A percentile compares a stretch with the other conserved stretches of the same genome.
Evolutionary conservation across 2,888 invertebrate species (phyloP).

Genomic region (Pelosia muscerda): DNA sequence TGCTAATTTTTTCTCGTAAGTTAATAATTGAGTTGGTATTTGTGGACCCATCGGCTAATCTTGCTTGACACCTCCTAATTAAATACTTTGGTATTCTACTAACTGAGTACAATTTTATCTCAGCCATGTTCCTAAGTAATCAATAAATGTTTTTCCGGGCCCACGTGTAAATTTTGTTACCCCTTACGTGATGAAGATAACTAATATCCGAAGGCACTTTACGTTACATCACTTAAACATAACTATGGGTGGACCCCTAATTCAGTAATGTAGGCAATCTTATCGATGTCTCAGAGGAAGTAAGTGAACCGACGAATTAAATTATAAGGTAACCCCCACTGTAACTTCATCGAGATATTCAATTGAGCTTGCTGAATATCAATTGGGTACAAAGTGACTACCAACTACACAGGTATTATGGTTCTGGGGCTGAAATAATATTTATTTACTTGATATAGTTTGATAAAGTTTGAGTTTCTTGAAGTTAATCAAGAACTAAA

Average conservation of each 20-base stretch:
- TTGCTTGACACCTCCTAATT: neutral
- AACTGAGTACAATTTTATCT: neutral
- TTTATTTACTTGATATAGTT: conserved; percentile 41
- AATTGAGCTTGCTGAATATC: conserved; percentile 65
- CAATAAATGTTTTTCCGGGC: conserved; percentile 7
- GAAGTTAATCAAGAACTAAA: neutral
- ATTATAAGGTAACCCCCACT: conserved; percentile 63
- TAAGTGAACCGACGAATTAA: conserved; percentile 65
- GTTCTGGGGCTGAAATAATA: conserved; percentile 57
- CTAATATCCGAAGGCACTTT: conserved; percentile 33
- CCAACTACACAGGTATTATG: conserved; percentile 53
- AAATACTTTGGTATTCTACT: neutral
- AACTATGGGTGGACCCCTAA: conserved; percentile 54
- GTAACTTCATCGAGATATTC: conserved; percentile 63
- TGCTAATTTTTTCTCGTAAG: no score
- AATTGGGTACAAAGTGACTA: conserved; percentile 58
- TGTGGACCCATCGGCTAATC: neutral
- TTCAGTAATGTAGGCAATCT: conserved; percentile 65
- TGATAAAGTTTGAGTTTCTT: conserved; percentile 31
- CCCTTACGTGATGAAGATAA: conserved; percentile 1
- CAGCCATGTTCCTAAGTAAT: neutral
- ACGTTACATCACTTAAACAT: conserved; percentile 33
- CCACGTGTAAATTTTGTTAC: conserved; percentile 7
- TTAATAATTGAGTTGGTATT: neutral
- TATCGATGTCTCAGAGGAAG: conserved; percentile 53